These are phyloP conservation scores for Drosophila pseudotalamancana DNA, from an alignment of 2,888 invertebrate genomes.

Conservation along the genomic window DNA sequence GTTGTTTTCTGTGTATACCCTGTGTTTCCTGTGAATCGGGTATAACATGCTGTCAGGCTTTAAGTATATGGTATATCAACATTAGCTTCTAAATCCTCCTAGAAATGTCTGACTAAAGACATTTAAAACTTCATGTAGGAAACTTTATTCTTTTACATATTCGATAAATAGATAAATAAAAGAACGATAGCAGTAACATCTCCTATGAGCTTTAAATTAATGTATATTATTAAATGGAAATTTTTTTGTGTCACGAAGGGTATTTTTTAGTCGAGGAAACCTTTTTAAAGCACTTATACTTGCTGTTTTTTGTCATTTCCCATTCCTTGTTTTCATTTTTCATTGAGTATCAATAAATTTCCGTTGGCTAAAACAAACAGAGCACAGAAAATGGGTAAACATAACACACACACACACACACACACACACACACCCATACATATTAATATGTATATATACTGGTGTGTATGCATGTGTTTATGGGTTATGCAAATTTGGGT, in stretches of 20 bases:
- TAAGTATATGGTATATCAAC: too few relatives aligned
- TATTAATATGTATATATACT: not conserved
- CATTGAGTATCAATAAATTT: constrained; percentile 74
- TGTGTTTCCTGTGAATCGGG: too few relatives aligned
- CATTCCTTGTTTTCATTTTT: constrained; percentile 45
- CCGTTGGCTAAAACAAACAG: constrained; percentile 54
- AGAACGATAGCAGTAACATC: too few relatives aligned
- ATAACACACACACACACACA: constrained; percentile 11
- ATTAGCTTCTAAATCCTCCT: too few relatives aligned
- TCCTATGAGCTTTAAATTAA: too few relatives aligned
- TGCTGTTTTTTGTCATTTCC: constrained; percentile 38
- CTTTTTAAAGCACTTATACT: not conserved
- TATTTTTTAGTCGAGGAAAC: not conserved
- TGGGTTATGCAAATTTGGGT: constrained; percentile 13
- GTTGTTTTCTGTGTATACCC: constrained; percentile 1
- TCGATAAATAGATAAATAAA: too few relatives aligned
- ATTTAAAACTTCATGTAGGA: too few relatives aligned
- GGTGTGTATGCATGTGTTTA: constrained; percentile 1
- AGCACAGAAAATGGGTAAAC: constrained; percentile 26
- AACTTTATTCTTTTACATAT: too few relatives aligned
- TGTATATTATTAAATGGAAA: too few relatives aligned
- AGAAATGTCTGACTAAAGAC: too few relatives aligned
- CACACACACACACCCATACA: not conserved
- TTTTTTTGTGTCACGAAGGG: too few relatives aligned
- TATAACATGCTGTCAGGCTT: too few relatives aligned